A percentile compares a stretch with the other conserved stretches of the same genome.
Conservation (phyloP, 2,888 invertebrate species). For the Graphium colonna region DNA sequence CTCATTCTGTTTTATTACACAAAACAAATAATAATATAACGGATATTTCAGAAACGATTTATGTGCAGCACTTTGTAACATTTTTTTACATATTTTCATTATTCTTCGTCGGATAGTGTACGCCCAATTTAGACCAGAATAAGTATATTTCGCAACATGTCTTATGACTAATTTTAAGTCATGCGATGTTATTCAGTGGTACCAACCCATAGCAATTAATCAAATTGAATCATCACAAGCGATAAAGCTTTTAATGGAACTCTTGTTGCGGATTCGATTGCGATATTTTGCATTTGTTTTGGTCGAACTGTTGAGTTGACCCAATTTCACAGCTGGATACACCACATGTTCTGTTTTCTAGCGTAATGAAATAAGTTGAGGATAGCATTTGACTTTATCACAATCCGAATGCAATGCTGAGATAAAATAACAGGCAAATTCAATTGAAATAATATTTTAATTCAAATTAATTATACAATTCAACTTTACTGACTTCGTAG, state of each 20-base stretch:
- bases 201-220: background rate
- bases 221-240: background rate
- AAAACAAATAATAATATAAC: too few relatives aligned
- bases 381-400: conserved; percentile 6
- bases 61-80: too few relatives aligned
- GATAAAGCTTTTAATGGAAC: background rate
- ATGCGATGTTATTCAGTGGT: background rate
- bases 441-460: too few relatives aligned
- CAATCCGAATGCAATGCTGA: background rate
- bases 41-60: too few relatives aligned
- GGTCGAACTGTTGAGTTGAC: conserved; percentile 10
- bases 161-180: background rate
- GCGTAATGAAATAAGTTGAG: conserved; percentile 12
- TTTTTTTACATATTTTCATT: too few relatives aligned
- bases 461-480: too few relatives aligned
- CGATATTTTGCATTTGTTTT: background rate
- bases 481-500: too few relatives aligned
- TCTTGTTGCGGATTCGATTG: background rate
- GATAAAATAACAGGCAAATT: background rate
- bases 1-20: too few relatives aligned
- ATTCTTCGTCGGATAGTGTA: too few relatives aligned
- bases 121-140: too few relatives aligned
- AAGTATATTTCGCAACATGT: background rate
- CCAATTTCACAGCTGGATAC: conserved; percentile 10
- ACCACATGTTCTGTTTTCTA: conserved; percentile 13